Conservation (phyloP, 1,140 invertebrate genomes). For the Luehdorfia chinensis region DNA sequence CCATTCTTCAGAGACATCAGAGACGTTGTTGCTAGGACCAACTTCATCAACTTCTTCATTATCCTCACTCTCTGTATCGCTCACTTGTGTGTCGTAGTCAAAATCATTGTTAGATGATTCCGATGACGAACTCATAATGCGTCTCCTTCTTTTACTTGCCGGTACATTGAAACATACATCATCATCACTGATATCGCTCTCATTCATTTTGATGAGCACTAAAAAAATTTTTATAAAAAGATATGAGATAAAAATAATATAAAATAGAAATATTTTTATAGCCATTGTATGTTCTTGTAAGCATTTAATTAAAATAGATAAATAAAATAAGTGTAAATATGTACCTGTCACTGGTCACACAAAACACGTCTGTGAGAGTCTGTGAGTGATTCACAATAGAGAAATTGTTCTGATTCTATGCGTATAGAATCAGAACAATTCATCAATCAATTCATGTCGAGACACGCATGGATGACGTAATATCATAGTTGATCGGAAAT, state of each 20-base stretch:
- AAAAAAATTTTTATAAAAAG: conserved; percentile 10
- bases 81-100: conserved; percentile 10
- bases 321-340: conserved; percentile 14
- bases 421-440: conserved; percentile 1
- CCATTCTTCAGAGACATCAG: conserved; percentile 13
- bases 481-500: conserved; percentile 16
- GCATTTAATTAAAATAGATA: conserved; percentile 11
- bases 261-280: conserved; percentile 13
- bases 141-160: conserved; percentile 13
- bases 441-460: conserved; percentile 18
- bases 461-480: conserved; percentile 19
- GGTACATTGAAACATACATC: conserved; percentile 9
- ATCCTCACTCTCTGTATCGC: conserved; percentile 11
- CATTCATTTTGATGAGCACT: conserved; percentile 17
- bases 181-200: conserved; percentile 17
- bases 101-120: conserved; percentile 14
- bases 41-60: conserved; percentile 14
- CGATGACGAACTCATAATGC: conserved; percentile 10
- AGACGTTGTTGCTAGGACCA: conserved; percentile 14
- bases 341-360: conserved; percentile 16
- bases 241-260: conserved; percentile 15
- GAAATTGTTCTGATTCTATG: conserved; percentile 15
- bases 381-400: conserved; percentile 1
- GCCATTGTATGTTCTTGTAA: not conserved
- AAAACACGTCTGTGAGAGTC: conserved; percentile 8